Evolutionary conservation across 2,797 vertebrate genomes (phyloP).

Genomic region (Lemur catta): DNA sequence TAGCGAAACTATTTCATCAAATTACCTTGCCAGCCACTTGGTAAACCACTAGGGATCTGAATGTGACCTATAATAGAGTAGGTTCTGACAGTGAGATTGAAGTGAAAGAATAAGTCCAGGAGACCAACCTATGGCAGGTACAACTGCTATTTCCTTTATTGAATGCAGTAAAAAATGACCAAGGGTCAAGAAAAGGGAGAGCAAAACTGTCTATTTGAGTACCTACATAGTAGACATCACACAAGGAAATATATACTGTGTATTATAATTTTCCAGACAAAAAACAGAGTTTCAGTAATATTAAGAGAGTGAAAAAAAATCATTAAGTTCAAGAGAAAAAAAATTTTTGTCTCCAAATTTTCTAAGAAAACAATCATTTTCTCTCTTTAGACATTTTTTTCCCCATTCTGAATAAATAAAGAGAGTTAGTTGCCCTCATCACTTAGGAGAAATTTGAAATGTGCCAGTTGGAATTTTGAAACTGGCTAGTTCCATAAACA

Average conservation of each 20-base stretch:
- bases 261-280: background rate
- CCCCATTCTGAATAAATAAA: background rate
- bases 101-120: background rate
- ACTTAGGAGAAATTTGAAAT: background rate
- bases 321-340: background rate
- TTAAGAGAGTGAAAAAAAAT: conserved; percentile 30
- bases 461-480: background rate
- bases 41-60: background rate
- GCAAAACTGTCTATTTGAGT: background rate
- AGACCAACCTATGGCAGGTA: background rate
- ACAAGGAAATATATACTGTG: background rate
- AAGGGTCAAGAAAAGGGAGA: background rate
- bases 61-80: background rate
- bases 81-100: background rate
- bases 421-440: background rate
- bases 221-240: background rate
- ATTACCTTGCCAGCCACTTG: background rate
- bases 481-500: background rate
- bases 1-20: background rate
- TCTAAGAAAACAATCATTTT: background rate
- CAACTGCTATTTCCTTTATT: background rate
- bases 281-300: conserved; percentile 30
- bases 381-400: background rate
- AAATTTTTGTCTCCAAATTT: background rate
- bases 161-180: background rate